These are phyloP conservation scores for Marcusenius ussheri DNA, from an alignment of 2,113 vertebrate species.

Conservation along the genomic window DNA sequence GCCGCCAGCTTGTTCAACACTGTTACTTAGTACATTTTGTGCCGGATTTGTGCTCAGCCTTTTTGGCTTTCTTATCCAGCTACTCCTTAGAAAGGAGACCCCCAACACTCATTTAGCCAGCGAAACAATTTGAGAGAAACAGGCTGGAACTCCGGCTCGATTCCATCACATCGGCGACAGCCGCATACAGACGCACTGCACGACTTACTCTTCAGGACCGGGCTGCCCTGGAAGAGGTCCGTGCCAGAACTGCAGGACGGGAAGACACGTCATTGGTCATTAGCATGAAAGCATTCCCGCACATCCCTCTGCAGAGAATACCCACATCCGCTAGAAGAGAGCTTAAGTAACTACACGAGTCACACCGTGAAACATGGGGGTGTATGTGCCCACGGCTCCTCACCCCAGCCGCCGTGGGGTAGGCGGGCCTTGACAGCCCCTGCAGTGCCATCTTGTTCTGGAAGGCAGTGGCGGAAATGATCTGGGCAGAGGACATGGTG, in stretches of 20 bases:
- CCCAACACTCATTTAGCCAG: not conserved
- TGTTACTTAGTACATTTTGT: not conserved
- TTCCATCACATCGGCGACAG: not conserved
- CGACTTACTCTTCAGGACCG: constrained; percentile 83
- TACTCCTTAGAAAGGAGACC: not conserved
- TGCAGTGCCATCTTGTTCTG: constrained; percentile 86
- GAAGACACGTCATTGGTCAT: not conserved
- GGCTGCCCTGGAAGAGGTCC: constrained; percentile 77
- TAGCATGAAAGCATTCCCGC: not conserved
- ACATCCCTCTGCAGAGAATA: not conserved
- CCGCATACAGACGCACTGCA: not conserved
- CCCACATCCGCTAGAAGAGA: not conserved
- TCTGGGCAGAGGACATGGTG: constrained; percentile 90
- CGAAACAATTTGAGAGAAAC: not conserved
- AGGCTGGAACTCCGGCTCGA: not conserved
- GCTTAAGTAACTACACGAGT: not conserved
- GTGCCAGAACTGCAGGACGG: constrained; percentile 78
- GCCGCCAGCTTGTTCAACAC: not conserved
- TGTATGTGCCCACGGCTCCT: constrained; percentile 47
- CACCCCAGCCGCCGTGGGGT: constrained; percentile 78
- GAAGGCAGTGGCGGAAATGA: constrained; percentile 85
- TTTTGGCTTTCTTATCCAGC: not conserved
- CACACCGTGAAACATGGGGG: not conserved
- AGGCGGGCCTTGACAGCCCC: constrained; percentile 72
- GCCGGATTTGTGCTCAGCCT: not conserved